These are phyloP conservation scores for Syrmaticus mikado DNA, from an alignment of 2,113 vertebrate genomes.

Conservation along the genomic window DNA sequence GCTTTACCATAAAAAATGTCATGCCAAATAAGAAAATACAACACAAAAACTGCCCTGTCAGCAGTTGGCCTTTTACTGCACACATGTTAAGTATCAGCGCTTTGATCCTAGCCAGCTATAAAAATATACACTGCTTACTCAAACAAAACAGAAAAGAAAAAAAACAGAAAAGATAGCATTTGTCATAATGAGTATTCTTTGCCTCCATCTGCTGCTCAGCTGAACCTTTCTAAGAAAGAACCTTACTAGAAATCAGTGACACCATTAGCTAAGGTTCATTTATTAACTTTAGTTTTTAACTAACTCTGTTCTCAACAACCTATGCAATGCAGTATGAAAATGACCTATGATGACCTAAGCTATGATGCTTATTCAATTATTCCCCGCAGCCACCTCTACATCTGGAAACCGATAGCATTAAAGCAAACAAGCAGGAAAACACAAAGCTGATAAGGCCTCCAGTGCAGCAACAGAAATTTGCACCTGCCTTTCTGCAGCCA, in stretches of 20 bases:
- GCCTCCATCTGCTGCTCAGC: slow-evolving; percentile 70
- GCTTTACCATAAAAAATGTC: background rate
- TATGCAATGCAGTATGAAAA: background rate
- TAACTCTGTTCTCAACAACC: background rate
- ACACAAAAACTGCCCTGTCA: background rate
- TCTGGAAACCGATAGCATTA: rapidly evolving
- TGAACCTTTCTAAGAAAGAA: background rate
- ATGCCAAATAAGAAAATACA: background rate
- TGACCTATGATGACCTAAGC: background rate
- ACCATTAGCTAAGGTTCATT: background rate
- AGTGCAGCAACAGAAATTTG: background rate
- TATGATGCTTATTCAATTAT: background rate
- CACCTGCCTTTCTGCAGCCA: background rate
- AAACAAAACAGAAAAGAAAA: background rate
- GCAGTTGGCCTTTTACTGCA: background rate
- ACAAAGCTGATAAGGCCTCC: background rate
- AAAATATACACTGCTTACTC: background rate
- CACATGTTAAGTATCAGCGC: background rate
- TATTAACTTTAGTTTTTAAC: background rate
- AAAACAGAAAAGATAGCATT: background rate
- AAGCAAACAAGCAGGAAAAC: background rate
- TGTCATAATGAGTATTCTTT: slow-evolving; percentile 45
- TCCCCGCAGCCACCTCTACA: background rate
- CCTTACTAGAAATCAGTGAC: background rate
- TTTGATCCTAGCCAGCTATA: background rate